Conservation (phyloP, 2,888 invertebrate genomes). For the Pherbina coryleti region DNA sequence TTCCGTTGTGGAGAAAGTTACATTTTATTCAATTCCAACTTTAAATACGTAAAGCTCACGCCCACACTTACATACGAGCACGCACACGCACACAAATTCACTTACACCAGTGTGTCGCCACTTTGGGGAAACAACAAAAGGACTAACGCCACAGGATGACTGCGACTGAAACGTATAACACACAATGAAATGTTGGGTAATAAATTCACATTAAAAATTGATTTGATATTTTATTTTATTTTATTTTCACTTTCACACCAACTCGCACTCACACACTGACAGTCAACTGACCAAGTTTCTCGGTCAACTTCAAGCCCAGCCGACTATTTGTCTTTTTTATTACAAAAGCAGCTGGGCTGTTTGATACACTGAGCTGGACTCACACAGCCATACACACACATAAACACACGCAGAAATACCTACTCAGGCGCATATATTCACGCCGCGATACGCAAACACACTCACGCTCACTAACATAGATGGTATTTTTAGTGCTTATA, state of each 20-base stretch:
- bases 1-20: neutral
- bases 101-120: neutral
- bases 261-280: neutral
- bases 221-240: conserved; percentile 28
- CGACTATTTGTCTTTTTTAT: too few relatives aligned
- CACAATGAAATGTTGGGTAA: conserved; percentile 24
- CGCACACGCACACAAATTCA: neutral
- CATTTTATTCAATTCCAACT: neutral
- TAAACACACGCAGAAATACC: neutral
- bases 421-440: neutral
- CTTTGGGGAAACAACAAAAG: neutral
- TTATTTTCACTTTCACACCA: neutral
- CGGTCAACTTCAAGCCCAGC: neutral
- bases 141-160: too few relatives aligned
- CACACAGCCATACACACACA: neutral
- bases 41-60: neutral
- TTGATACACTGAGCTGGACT: neutral
- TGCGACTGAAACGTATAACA: neutral
- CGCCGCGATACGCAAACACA: neutral
- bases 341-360: too few relatives aligned
- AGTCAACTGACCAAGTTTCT: neutral
- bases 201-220: conserved; percentile 30
- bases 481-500: neutral
- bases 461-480: neutral
- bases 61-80: neutral